These are phyloP conservation scores for Xanthorhoe spadicearia DNA, from an alignment of 2,888 invertebrate genomes.

Conservation along the genomic window DNA sequence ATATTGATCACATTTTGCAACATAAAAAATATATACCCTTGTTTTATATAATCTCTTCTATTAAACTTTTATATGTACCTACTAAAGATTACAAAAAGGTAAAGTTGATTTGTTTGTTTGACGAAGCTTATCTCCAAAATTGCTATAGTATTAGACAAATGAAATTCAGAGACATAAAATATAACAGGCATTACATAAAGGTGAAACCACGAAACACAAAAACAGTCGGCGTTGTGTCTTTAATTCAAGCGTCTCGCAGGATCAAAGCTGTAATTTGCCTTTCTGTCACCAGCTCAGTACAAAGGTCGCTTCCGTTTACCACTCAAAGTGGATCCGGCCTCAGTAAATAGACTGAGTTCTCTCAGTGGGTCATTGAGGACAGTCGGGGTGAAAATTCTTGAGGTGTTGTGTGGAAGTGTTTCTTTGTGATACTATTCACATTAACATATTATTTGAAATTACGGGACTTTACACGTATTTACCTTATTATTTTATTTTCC, in stretches of 20 bases:
- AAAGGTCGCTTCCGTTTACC: constrained; percentile 44
- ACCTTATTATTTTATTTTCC: too few species aligned
- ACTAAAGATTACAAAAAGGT: too few species aligned
- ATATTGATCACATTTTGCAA: too few species aligned
- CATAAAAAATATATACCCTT: too few species aligned
- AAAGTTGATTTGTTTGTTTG: too few species aligned
- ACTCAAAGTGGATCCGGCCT: constrained; percentile 46
- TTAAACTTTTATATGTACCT: too few species aligned
- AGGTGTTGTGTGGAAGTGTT: background rate
- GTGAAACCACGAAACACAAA: constrained; percentile 25
- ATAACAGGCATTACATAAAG: constrained; percentile 2
- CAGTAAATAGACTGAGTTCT: constrained; percentile 40
- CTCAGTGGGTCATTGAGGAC: constrained; percentile 32
- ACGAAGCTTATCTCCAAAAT: too few species aligned
- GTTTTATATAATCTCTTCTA: too few species aligned
- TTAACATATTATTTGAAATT: too few species aligned
- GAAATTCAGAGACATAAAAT: background rate
- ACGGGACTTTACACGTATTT: too few species aligned
- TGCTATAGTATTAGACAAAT: too few species aligned
- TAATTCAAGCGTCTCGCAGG: constrained; percentile 40
- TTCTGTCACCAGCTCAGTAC: constrained; percentile 47
- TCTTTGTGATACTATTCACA: too few species aligned
- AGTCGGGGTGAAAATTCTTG: constrained; percentile 17
- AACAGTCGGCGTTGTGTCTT: constrained; percentile 26
- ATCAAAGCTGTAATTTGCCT: constrained; percentile 54